phyloP scores from a whole-genome alignment of 2,888 invertebrate genomes.

The Lamellibrachia columna region DNA sequence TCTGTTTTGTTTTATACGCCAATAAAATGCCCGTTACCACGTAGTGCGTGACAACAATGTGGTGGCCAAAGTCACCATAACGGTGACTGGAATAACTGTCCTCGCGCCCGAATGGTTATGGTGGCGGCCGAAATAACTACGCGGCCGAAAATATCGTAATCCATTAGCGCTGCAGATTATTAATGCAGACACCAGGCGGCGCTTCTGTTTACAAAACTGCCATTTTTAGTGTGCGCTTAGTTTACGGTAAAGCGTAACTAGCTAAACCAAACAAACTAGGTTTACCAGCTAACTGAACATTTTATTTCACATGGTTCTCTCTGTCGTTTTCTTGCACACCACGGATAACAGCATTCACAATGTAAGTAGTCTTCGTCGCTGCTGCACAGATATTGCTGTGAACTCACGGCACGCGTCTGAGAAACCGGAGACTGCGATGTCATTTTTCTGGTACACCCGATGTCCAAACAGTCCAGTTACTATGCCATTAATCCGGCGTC shows the following conservation, averaged over 20 bases:
- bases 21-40: not conserved
- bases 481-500: too few species aligned
- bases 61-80: not conserved
- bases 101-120: not conserved
- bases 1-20: not conserved
- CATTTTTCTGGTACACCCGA: too few species aligned
- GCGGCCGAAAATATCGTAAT: not conserved
- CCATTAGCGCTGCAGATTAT: not conserved
- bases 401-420: conserved; percentile 16
- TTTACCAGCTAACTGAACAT: not conserved
- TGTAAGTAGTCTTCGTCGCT: not conserved
- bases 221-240: conserved; percentile 12
- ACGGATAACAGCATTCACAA: not conserved
- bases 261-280: conserved; percentile 5
- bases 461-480: too few species aligned
- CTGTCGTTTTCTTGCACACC: not conserved
- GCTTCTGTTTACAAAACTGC: conserved; percentile 12
- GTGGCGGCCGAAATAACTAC: not conserved
- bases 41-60: not conserved
- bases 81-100: not conserved
- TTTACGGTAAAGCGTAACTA: conserved; percentile 16
- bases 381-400: not conserved
- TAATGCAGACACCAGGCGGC: conserved; percentile 3
- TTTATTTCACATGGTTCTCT: not conserved
- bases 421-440: not conserved